Conservation (phyloP, 2,113 vertebrate genomes). For the Jacana jacana region DNA sequence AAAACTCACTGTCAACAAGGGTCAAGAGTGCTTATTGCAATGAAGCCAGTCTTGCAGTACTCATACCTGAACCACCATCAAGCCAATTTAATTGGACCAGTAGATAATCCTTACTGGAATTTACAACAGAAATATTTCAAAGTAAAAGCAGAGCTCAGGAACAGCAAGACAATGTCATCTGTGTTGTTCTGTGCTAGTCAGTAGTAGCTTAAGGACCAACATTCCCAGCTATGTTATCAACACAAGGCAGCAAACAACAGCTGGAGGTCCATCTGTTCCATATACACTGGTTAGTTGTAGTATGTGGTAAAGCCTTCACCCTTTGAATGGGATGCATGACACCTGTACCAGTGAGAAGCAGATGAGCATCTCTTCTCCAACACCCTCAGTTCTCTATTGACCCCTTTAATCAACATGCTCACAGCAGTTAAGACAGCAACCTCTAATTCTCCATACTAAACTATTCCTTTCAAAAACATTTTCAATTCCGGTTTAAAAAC, state of each 20-base stretch:
- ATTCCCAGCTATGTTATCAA: not conserved
- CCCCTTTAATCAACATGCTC: not conserved
- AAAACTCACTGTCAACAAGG: not conserved
- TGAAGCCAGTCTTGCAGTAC: not conserved
- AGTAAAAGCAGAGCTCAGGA: not conserved
- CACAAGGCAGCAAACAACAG: not conserved
- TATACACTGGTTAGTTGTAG: not conserved
- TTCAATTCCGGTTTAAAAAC: not conserved
- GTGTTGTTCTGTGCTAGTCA: not conserved
- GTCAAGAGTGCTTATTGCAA: not conserved
- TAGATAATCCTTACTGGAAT: not conserved
- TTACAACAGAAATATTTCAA: not conserved
- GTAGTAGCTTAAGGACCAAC: not conserved
- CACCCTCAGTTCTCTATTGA: not conserved
- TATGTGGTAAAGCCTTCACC: not conserved
- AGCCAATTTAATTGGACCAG: not conserved
- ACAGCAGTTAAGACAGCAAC: not conserved
- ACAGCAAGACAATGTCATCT: not conserved
- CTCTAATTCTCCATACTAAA: not conserved
- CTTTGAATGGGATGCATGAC: not conserved
- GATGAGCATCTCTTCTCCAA: not conserved
- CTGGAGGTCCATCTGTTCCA: not conserved
- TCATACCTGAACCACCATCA: not conserved
- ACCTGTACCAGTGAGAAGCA: not conserved
- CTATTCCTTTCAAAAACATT: not conserved